Evolutionary conservation across 2,888 invertebrate species (phyloP).

Genomic region (Acanthosepion esculentum): DNA sequence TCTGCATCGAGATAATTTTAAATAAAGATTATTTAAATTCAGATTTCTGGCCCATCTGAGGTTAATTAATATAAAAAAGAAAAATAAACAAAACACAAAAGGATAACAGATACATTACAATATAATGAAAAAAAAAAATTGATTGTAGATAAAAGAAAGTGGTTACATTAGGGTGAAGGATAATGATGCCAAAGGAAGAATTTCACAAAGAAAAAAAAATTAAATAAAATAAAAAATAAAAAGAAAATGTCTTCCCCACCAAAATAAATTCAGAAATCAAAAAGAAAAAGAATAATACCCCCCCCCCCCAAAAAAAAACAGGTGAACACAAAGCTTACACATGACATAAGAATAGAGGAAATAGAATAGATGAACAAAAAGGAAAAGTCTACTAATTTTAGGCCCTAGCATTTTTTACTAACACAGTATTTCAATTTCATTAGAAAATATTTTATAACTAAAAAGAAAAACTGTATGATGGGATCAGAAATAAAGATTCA

Average conservation of each 20-base stretch:
- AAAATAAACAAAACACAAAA: background rate
- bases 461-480: no score
- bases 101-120: background rate
- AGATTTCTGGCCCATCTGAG: slow-evolving; percentile 33
- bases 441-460: no score
- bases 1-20: no score
- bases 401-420: no score
- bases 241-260: background rate
- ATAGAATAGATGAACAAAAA: background rate
- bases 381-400: background rate
- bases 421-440: no score
- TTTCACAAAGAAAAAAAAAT: background rate
- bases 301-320: background rate
- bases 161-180: background rate
- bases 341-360: background rate
- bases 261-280: background rate
- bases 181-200: background rate
- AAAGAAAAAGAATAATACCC: background rate
- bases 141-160: background rate
- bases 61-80: background rate
- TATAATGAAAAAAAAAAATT: background rate
- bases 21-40: background rate
- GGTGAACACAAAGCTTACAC: background rate
- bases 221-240: background rate
- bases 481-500: no score